These are phyloP conservation scores for Smutsia gigantea DNA, from an alignment of 2,797 vertebrate species.

Conservation along the genomic window DNA sequence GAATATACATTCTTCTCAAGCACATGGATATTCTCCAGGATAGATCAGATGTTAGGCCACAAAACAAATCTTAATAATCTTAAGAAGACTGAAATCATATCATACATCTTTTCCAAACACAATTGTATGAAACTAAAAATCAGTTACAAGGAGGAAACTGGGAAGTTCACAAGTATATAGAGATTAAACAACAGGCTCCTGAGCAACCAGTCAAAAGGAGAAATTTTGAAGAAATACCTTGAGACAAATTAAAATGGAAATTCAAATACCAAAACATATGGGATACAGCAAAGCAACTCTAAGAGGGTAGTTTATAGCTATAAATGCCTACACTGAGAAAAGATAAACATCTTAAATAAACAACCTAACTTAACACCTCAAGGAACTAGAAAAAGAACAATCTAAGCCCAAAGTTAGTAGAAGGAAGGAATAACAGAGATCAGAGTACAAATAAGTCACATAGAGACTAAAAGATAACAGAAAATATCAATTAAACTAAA, in stretches of 20 bases:
- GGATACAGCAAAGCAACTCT: not conserved
- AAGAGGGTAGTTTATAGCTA: not conserved
- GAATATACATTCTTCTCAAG: conserved; percentile 31
- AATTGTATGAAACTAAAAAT: not conserved
- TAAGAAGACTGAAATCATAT: not conserved
- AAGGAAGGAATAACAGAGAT: not conserved
- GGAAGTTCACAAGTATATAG: not conserved
- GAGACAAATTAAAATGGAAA: conserved; percentile 5
- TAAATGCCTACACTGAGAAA: not conserved
- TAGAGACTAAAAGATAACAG: not conserved
- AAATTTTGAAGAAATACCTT: not conserved
- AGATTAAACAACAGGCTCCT: not conserved
- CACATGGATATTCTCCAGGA: not conserved
- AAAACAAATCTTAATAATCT: not conserved
- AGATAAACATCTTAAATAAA: not conserved
- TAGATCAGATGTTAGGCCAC: not conserved
- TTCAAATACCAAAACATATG: not conserved
- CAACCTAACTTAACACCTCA: not conserved
- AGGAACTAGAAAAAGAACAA: not conserved
- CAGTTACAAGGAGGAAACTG: not conserved
- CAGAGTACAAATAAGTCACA: not conserved
- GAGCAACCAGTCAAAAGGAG: not conserved
- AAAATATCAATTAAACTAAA: not conserved
- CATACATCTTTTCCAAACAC: not conserved
- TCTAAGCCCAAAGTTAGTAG: not conserved